phyloP scores from a whole-genome alignment of 2,113 vertebrate genomes.

The Phoxinus phoxinus region DNA sequence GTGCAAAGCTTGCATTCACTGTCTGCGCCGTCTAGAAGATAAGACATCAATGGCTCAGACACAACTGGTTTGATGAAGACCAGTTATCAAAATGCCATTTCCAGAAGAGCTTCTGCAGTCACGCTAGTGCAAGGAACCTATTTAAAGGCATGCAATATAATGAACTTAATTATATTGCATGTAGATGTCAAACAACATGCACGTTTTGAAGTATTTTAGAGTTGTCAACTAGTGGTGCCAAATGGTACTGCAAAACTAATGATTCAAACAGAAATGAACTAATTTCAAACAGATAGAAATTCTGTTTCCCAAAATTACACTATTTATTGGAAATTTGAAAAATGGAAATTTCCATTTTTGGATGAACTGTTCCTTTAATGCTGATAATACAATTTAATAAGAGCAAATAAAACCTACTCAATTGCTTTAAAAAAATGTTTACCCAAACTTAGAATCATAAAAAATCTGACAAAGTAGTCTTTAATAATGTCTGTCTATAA shows the following conservation, averaged over 20 bases:
- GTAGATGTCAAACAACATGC: not conserved
- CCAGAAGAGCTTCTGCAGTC: not conserved
- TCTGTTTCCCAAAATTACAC: too few relatives aligned
- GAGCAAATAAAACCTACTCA: too few relatives aligned
- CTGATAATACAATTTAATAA: too few relatives aligned
- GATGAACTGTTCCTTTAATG: too few relatives aligned
- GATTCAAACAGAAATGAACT: too few relatives aligned
- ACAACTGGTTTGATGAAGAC: conserved; percentile 16
- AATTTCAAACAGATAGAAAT: not conserved
- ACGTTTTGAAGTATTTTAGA: not conserved
- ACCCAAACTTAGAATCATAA: too few relatives aligned
- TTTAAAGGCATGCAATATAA: not conserved
- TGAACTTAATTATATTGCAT: not conserved
- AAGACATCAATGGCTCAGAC: conserved; percentile 26
- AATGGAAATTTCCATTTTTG: too few relatives aligned
- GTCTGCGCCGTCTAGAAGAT: not conserved
- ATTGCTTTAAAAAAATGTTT: too few relatives aligned
- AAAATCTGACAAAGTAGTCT: too few relatives aligned
- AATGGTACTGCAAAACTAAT: not conserved
- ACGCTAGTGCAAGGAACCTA: not conserved
- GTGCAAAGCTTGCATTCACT: not conserved
- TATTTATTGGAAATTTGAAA: too few relatives aligned
- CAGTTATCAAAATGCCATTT: conserved; percentile 25
- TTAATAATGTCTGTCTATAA: too few relatives aligned
- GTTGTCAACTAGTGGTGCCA: not conserved